phyloP scores from a whole-genome alignment of 2,888 invertebrate genomes.

The Branchipolynoe longqiensis region DNA sequence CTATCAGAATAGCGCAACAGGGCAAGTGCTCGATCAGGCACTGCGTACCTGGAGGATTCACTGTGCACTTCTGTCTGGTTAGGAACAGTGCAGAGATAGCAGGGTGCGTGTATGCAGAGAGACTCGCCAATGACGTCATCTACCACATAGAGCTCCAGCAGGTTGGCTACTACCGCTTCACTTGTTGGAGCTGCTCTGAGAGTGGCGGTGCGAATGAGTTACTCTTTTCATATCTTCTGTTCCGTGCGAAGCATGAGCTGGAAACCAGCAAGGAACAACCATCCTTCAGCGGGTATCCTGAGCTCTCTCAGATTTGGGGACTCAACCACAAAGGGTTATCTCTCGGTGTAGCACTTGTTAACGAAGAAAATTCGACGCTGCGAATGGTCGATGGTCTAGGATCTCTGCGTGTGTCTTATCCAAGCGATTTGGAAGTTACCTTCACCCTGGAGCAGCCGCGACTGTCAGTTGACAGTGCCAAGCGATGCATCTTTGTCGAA shows the following conservation, averaged over 20 bases:
- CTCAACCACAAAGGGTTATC: conserved; percentile 4
- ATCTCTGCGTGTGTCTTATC: background rate
- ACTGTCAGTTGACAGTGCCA: background rate
- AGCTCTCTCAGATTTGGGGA: conserved; percentile 27
- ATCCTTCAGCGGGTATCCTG: background rate
- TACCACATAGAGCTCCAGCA: conserved; percentile 15
- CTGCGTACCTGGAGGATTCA: background rate
- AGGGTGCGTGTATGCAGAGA: conserved; percentile 24
- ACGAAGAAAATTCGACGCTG: background rate
- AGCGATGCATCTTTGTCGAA: conserved; percentile 27
- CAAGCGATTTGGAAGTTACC: background rate
- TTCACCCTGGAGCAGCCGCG: conserved; percentile 32
- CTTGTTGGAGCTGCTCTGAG: conserved; percentile 21
- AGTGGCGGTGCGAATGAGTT: conserved; percentile 1
- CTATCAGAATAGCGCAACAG: background rate
- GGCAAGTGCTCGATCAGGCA: conserved; percentile 13
- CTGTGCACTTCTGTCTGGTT: conserved; percentile 2
- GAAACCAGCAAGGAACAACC: background rate
- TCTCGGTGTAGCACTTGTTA: background rate
- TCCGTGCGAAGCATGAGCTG: background rate
- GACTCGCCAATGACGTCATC: background rate
- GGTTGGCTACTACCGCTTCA: conserved; percentile 12
- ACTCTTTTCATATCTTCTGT: conserved; percentile 15
- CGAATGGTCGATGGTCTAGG: background rate
- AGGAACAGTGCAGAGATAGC: background rate